Evolutionary conservation across 2,113 vertebrate species (phyloP), one percentile per base, ranked within the genome.

Genomic region (Enhydra lutris): DNA sequence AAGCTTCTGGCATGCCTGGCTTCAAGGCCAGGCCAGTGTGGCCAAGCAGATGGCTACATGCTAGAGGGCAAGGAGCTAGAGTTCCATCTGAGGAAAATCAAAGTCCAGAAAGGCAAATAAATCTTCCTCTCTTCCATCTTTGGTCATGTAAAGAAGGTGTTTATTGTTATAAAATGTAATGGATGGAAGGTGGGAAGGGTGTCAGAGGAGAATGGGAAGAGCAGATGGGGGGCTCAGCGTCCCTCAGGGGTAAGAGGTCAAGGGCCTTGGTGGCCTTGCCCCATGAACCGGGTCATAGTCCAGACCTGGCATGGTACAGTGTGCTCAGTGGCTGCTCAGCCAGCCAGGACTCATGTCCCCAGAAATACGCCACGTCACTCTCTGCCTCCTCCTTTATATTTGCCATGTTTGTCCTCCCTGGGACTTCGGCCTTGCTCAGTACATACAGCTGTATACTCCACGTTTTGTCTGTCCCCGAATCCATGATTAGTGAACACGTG

Each of bases 11-110:
- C 42, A 18, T 29, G 74, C 74, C 26, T 78, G 74, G 74, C 74
- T 78, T 78, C 7, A 18, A 47, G 14, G 17, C 74, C 42, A 47
- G 74, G 42, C 42, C 74, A 15, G 14, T 78, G 42, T 78, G 74
- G 98, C 99, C 99, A 97, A 99, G 99, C 91, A 99, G 99, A 65
- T 39, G 52, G 67, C 67, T 57, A 3, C 7, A 45, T 24, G 87
- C 99, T 99, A 59, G 69, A 59, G 34, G 65, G 23, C 65, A 87
- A 69, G 52, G 11, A 89, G 86, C 36, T 89, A 1, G 86, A 31
- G 36, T 74, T 24, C 52, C 39, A 34, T 11, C 45, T 2, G 26
- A 47, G 74, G 42, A 47, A 47, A 47, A 31, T 78, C 42, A 78
- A 78, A 78, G 74, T 45, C 26, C 74, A 47, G 42, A 47, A 47